Percentiles rank a stretch among this genome's conserved stretches.
Conservation (phyloP, 2,888 invertebrate species). For the Fragum sueziense region DNA sequence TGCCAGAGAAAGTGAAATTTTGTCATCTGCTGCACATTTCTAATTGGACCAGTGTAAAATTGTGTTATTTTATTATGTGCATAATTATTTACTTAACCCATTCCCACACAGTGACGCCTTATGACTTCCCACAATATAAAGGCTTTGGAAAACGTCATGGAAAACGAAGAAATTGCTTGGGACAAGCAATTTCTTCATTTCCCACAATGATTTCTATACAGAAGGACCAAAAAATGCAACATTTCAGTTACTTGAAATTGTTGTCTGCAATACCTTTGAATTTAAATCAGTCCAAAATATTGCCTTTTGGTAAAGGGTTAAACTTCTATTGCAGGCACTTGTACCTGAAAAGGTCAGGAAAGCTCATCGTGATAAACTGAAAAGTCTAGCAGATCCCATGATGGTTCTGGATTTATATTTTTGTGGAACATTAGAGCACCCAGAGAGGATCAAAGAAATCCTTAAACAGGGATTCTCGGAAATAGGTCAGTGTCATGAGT, state of each 20-base stretch:
- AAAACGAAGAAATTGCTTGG: constrained; percentile 5
- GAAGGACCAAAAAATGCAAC: too few relatives aligned
- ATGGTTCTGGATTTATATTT: constrained; percentile 77
- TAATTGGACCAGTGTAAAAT: too few relatives aligned
- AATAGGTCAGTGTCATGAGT: constrained; percentile 65
- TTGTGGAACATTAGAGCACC: constrained; percentile 75
- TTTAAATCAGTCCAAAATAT: too few relatives aligned
- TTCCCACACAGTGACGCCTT: too few relatives aligned
- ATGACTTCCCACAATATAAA: background rate
- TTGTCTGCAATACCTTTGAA: too few relatives aligned
- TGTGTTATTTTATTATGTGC: too few relatives aligned
- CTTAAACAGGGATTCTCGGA: constrained; percentile 76
- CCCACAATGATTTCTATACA: background rate
- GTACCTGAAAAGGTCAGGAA: constrained; percentile 64
- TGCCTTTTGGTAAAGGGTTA: too few relatives aligned
- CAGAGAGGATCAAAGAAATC: constrained; percentile 73
- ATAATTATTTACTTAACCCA: too few relatives aligned
- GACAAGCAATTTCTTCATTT: background rate
- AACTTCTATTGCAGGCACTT: constrained; percentile 58
- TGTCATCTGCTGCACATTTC: too few relatives aligned
- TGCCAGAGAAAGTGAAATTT: too few relatives aligned
- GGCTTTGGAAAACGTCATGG: background rate
- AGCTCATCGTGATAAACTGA: constrained; percentile 58
- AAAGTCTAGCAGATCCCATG: constrained; percentile 64
- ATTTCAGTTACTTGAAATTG: too few relatives aligned